A percentile compares a stretch with the other conserved stretches of the same genome.
Evolutionary conservation across 2,888 invertebrate genomes (phyloP).

Genomic region (Andrena bucephala): DNA sequence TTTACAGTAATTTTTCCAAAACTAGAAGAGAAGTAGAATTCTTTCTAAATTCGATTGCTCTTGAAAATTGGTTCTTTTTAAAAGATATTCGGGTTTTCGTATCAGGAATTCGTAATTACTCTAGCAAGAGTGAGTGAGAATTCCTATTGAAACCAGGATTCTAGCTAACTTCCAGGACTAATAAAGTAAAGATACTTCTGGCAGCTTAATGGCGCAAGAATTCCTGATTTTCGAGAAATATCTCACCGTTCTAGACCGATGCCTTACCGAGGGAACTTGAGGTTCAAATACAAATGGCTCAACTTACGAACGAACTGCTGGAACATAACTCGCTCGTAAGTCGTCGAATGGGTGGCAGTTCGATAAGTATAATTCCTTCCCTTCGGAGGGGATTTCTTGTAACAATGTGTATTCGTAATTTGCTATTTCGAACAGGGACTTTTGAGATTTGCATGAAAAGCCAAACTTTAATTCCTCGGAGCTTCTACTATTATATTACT

Average conservation of each 20-base stretch:
- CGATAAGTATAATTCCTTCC: conserved; percentile 20
- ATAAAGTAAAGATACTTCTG: neutral
- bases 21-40: neutral
- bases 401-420: conserved; percentile 10
- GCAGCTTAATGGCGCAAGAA: neutral
- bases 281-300: conserved; percentile 18
- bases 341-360: conserved; percentile 17
- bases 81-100: neutral
- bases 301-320: conserved; percentile 36
- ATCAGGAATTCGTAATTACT: neutral
- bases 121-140: neutral
- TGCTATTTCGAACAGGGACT: neutral
- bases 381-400: conserved; percentile 12
- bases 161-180: neutral
- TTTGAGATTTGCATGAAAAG: neutral
- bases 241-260: neutral
- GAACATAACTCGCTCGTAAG: conserved; percentile 15
- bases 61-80: neutral
- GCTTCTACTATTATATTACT: neutral
- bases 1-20: neutral
- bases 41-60: neutral
- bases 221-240: conserved; percentile 21
- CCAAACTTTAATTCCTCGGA: neutral
- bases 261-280: neutral
- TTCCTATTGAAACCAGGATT: neutral